Percentiles rank a stretch among this genome's conserved stretches.
phyloP scores from a whole-genome alignment of 1,140 invertebrate genomes.

The Ladona fulva region DNA sequence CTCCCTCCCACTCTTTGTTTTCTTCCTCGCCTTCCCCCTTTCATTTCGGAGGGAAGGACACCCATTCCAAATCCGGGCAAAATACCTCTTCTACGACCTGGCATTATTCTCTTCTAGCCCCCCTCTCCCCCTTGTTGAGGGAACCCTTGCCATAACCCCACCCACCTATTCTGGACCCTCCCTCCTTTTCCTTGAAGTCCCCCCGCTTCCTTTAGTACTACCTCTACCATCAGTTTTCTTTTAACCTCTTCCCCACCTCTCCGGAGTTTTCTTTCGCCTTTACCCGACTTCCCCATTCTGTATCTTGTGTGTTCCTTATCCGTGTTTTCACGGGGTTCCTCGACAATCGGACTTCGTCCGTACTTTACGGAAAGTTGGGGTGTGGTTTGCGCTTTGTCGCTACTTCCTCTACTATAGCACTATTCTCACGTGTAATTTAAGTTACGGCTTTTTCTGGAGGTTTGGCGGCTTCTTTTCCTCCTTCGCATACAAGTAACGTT shows the following conservation, averaged over 20 bases:
- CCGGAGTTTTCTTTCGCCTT: neutral
- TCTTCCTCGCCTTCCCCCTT: neutral
- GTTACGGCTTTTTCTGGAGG: no score
- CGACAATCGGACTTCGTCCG: no score
- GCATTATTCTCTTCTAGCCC: neutral
- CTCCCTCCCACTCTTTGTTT: neutral
- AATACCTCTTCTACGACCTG: no score
- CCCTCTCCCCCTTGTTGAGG: neutral
- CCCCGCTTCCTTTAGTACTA: neutral
- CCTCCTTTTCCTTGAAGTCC: neutral
- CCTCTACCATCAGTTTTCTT: neutral
- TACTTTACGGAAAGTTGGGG: no score
- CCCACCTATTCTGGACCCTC: neutral
- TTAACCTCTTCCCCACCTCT: neutral
- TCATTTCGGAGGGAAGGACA: neutral
- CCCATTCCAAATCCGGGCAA: neutral
- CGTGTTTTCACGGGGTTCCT: no score
- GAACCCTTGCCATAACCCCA: neutral
- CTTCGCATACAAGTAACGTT: no score
- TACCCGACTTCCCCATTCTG: no score
- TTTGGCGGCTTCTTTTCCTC: no score
- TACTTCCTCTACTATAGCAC: no score
- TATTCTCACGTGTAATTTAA: no score
- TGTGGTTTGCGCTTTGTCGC: no score
- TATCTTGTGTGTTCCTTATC: no score